Evolutionary conservation across 1,140 invertebrate species (phyloP).

Genomic region (Drosophila lacteicornis): DNA sequence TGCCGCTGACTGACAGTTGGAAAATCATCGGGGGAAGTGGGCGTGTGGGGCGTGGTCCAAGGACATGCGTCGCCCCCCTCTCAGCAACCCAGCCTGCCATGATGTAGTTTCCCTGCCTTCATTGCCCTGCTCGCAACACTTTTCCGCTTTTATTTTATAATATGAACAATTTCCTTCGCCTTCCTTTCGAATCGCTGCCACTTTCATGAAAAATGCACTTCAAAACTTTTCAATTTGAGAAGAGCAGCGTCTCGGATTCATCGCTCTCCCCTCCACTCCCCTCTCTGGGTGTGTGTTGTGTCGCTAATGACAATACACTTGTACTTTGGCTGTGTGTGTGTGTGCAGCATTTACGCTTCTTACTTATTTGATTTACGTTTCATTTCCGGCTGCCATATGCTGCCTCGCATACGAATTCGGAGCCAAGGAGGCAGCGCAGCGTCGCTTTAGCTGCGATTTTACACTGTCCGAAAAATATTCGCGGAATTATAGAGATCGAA

Average conservation of each 20-base stretch:
- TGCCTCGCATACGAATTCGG: conserved; percentile 74
- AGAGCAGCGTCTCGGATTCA: conserved; percentile 62
- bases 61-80: conserved; percentile 60
- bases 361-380: conserved; percentile 84
- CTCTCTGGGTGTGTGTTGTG: conserved; percentile 35
- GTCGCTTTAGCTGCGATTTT: conserved; percentile 55
- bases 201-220: conserved; percentile 79
- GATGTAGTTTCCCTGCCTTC: conserved; percentile 68
- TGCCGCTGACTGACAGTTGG: conserved; percentile 35
- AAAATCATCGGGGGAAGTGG: conserved; percentile 21
- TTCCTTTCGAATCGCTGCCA: conserved; percentile 67
- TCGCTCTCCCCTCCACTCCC: conserved; percentile 10
- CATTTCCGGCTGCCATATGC: conserved; percentile 83
- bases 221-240: conserved; percentile 78
- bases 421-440: conserved; percentile 34
- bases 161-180: conserved; percentile 78
- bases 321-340: conserved; percentile 39
- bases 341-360: conserved; percentile 75
- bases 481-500: not conserved
- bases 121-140: conserved; percentile 76
- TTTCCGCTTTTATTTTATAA: conserved; percentile 81
- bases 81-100: not conserved
- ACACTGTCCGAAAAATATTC: not conserved
- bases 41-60: conserved; percentile 25
- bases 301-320: conserved; percentile 82